Base-by-base conservation (phyloP, 2,113 vertebrate species). In the Nesoenas mayeri region DNA sequence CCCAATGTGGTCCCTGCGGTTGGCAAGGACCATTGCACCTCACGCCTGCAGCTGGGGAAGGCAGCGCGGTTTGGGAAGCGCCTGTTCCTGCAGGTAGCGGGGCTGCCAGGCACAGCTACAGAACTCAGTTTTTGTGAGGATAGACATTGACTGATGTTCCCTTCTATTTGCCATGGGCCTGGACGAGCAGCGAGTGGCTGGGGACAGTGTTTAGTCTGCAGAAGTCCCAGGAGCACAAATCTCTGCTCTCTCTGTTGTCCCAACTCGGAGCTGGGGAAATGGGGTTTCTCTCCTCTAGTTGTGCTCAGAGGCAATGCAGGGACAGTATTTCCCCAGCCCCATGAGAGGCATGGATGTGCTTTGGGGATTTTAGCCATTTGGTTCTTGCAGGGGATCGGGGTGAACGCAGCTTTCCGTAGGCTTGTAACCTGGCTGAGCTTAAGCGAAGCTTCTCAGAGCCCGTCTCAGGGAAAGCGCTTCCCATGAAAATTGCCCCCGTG, bases 401-500 rank as follows among this genome's bases (percentile, higher is more conserved):
- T 42, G 70, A 89, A 3, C 6, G 1, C 26, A 22, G 54, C 67
- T 77, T 83, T 85, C 79, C 0, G 0, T 2, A 20, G 71, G 51
- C 79, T 85, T 80, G 79, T 74, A 42, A 62, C 60, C 51, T 6
- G 0, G 67, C 92, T 88, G 85, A 12, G 36, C 67, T 88, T 8
- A 50, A 73, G 54, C 2, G 2, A 38, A 24, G 44, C 48, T 91
- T 85, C 92, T 71, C 88, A 70, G 75, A 70, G 58, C 44, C 51
- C 3, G 1, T 78, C 60, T 90, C 75, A 28, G 83, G 88, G 79
- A 93, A 93, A 54, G 64, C 0, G 1, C 83, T 93, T 90, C 90
- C 92, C 80, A 58, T 38, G 88, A 93, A 90, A 80, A 70, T 8
- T 72, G 32, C 90, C 94, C 94, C 82, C 0, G 2, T 94, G 92